Conservation (phyloP, 2,888 invertebrate genomes). For the Xylophagus ater region DNA sequence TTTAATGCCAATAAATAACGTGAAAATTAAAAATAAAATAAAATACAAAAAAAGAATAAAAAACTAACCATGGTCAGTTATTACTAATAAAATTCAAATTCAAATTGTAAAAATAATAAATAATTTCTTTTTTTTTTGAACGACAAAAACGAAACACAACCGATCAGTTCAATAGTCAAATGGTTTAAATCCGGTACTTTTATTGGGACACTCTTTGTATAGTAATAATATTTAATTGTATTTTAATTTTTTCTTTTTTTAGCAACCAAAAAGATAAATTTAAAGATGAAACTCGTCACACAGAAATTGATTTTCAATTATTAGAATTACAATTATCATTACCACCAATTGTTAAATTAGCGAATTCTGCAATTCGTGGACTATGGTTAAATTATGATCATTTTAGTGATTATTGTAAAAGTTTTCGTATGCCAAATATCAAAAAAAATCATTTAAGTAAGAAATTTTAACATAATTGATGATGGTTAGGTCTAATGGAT, state of each 20-base stretch:
- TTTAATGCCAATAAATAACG: too few species aligned
- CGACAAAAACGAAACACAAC: neutral
- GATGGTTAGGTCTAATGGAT: too few species aligned
- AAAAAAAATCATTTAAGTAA: conserved; percentile 27
- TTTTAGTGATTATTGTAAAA: conserved; percentile 41
- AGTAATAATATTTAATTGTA: neutral
- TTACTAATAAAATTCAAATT: too few species aligned
- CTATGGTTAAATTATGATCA: conserved; percentile 46
- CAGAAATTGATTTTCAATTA: conserved; percentile 39
- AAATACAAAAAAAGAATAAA: too few species aligned
- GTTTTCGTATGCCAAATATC: conserved; percentile 26
- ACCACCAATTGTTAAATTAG: conserved; percentile 38
- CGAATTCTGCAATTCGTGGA: conserved; percentile 39
- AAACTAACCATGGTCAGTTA: too few species aligned
- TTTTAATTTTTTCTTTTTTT: conserved; percentile 1
- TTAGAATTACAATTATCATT: conserved; percentile 39
- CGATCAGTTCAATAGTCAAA: neutral
- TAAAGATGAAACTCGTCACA: conserved; percentile 23
- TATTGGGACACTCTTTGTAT: neutral
- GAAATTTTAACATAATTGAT: too few species aligned
- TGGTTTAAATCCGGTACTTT: neutral
- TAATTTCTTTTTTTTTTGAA: too few species aligned
- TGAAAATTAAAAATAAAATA: too few species aligned
- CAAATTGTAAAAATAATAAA: too few species aligned
- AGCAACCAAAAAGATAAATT: conserved; percentile 19